Conservation (phyloP, 2,888 invertebrate species). For the Mesorhabditis sp. region DNA sequence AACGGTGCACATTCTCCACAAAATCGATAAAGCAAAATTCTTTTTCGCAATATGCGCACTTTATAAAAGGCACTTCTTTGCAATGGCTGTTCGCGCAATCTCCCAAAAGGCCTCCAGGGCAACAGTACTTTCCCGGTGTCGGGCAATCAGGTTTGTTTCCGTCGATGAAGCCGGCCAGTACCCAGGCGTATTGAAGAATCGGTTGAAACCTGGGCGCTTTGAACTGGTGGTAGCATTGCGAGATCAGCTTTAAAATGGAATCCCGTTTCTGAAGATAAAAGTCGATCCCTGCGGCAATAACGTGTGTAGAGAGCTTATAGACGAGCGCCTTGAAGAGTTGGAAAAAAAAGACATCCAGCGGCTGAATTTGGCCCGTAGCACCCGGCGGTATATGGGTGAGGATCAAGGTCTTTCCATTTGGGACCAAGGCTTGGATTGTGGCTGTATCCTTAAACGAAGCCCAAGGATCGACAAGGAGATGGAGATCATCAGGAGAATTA, state of each 20-base stretch:
- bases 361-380: slow-evolving; percentile 17
- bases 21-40: too few species aligned
- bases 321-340: slow-evolving; percentile 11
- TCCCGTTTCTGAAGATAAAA: slow-evolving; percentile 10
- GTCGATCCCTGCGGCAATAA: background rate
- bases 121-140: too few species aligned
- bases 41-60: too few species aligned
- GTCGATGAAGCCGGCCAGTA: background rate
- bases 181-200: slow-evolving; percentile 9
- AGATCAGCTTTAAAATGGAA: slow-evolving; percentile 9
- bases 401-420: slow-evolving; percentile 3
- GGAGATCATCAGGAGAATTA: background rate
- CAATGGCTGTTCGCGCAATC: too few species aligned
- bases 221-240: slow-evolving; percentile 8
- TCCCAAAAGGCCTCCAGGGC: too few species aligned
- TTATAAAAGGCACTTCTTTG: too few species aligned
- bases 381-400: slow-evolving; percentile 16
- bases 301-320: background rate
- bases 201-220: background rate
- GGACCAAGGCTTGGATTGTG: slow-evolving; percentile 12
- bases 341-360: slow-evolving; percentile 20
- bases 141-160: too few species aligned
- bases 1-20: too few species aligned
- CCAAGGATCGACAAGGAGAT: slow-evolving; percentile 21
- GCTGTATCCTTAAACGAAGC: slow-evolving; percentile 12